Evolutionary conservation across 2,113 vertebrate genomes (phyloP).

Genomic region (Petaurus breviceps): DNA sequence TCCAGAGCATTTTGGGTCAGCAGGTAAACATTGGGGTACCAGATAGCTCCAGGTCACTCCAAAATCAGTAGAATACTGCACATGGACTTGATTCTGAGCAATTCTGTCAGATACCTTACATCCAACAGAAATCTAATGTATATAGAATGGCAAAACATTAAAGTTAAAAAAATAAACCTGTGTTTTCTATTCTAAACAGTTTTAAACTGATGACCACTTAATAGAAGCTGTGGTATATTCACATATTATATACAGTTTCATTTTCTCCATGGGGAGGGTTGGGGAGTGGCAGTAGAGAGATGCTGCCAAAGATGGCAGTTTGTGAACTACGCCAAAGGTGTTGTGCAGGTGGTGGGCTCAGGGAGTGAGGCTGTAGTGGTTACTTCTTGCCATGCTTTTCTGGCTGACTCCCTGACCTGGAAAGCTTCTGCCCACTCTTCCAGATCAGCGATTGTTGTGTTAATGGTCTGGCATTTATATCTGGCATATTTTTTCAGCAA

Average conservation of each 20-base stretch:
- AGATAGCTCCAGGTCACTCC: constrained; percentile 98
- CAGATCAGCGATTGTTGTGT: constrained; percentile 68
- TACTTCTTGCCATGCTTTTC: constrained; percentile 35
- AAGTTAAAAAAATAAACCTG: constrained; percentile 40
- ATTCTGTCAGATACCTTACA: constrained; percentile 92
- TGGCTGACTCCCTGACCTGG: constrained; percentile 53
- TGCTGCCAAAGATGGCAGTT: constrained; percentile 57
- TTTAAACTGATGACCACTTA: constrained; percentile 41
- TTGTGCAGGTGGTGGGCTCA: constrained; percentile 9
- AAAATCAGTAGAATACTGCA: constrained; percentile 96
- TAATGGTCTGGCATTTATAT: constrained; percentile 63
- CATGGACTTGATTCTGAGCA: constrained; percentile 93
- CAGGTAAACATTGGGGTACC: constrained; percentile 95
- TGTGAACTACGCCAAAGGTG: constrained; percentile 50
- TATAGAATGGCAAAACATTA: constrained; percentile 51
- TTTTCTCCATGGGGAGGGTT: constrained; percentile 33
- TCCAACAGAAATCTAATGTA: constrained; percentile 92
- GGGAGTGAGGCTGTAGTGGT: constrained; percentile 49
- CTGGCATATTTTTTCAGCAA: constrained; percentile 63
- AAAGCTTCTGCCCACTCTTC: constrained; percentile 50
- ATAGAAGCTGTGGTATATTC: not conserved
- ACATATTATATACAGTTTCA: constrained; percentile 19
- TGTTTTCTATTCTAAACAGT: constrained; percentile 14
- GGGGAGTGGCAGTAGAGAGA: not conserved
- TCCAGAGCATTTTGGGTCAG: constrained; percentile 95